phyloP scores from a whole-genome alignment of 1,140 invertebrate genomes.

The Lordiphosa stackelbergi region DNA sequence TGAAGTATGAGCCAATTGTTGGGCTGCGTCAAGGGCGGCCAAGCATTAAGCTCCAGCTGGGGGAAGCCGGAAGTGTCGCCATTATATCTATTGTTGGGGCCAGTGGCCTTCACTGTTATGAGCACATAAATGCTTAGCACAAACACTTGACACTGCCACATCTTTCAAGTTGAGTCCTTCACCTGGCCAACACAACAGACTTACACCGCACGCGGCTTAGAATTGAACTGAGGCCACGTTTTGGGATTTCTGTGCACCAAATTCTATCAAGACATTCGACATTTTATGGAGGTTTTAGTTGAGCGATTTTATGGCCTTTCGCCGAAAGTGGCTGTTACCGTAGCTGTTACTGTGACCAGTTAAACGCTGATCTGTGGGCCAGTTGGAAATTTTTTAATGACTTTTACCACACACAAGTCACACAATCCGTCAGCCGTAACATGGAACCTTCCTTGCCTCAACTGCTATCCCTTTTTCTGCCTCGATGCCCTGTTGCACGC shows the following conservation, averaged over 20 bases:
- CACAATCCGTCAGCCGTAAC: slow-evolving; percentile 35
- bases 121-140: slow-evolving; percentile 38
- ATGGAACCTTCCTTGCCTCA: background rate
- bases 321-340: slow-evolving; percentile 44
- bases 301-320: slow-evolving; percentile 67
- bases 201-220: slow-evolving; percentile 46
- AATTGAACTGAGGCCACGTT: slow-evolving; percentile 51
- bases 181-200: slow-evolving; percentile 26
- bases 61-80: slow-evolving; percentile 45
- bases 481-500: slow-evolving; percentile 34
- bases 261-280: slow-evolving; percentile 51
- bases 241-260: slow-evolving; percentile 40
- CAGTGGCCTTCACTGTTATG: slow-evolving; percentile 21
- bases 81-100: slow-evolving; percentile 48
- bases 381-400: slow-evolving; percentile 27
- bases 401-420: slow-evolving; percentile 32
- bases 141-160: slow-evolving; percentile 52
- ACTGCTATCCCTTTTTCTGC: no score
- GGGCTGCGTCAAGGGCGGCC: slow-evolving; percentile 55
- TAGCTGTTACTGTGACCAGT: background rate
- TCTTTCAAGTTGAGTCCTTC: slow-evolving; percentile 20
- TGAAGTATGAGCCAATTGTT: slow-evolving; percentile 71
- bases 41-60: slow-evolving; percentile 52
- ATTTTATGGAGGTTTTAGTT: slow-evolving; percentile 66
- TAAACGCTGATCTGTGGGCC: slow-evolving; percentile 24